Conservation (phyloP, 2,797 vertebrate genomes). For the Poecilia gillii region DNA sequence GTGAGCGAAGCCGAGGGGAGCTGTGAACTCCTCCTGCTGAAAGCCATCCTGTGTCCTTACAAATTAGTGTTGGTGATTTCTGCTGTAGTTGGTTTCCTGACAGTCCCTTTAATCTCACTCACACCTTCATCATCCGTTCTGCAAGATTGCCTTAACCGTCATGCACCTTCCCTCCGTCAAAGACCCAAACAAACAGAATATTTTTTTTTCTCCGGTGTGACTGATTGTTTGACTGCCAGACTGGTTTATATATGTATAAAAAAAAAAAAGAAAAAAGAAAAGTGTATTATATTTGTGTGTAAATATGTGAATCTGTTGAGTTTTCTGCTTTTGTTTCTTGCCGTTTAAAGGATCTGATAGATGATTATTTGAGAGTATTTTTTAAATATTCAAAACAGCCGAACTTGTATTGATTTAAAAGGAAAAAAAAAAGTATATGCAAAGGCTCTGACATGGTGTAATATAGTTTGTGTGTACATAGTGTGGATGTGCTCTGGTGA, state of each 20-base stretch:
- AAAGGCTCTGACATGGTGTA: conserved; percentile 61
- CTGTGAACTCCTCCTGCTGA: conserved; percentile 75
- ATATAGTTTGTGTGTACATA: conserved; percentile 47
- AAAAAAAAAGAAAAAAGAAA: neutral
- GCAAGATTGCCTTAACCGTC: conserved; percentile 72
- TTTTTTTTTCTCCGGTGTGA: conserved; percentile 34
- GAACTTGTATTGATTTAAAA: conserved; percentile 61
- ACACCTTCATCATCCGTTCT: conserved; percentile 49
- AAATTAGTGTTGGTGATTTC: conserved; percentile 48
- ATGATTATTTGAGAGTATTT: conserved; percentile 58
- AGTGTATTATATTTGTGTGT: conserved; percentile 71
- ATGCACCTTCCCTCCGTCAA: conserved; percentile 47
- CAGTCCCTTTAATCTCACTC: conserved; percentile 61
- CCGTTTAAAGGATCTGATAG: conserved; percentile 45
- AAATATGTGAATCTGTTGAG: conserved; percentile 71
- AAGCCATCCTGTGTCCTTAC: conserved; percentile 87
- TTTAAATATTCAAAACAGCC: conserved; percentile 68
- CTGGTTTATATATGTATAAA: conserved; percentile 50
- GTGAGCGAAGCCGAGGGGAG: conserved; percentile 74
- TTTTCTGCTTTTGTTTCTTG: conserved; percentile 67
- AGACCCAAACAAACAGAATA: conserved; percentile 11
- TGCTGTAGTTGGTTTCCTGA: conserved; percentile 58
- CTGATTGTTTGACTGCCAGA: conserved; percentile 29
- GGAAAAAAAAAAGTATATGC: conserved; percentile 60
- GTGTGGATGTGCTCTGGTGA: conserved; percentile 39